These are phyloP conservation scores for Pachyrhynchus sulphureomaculatus DNA, from an alignment of 1,140 invertebrate genomes.

Conservation along the genomic window DNA sequence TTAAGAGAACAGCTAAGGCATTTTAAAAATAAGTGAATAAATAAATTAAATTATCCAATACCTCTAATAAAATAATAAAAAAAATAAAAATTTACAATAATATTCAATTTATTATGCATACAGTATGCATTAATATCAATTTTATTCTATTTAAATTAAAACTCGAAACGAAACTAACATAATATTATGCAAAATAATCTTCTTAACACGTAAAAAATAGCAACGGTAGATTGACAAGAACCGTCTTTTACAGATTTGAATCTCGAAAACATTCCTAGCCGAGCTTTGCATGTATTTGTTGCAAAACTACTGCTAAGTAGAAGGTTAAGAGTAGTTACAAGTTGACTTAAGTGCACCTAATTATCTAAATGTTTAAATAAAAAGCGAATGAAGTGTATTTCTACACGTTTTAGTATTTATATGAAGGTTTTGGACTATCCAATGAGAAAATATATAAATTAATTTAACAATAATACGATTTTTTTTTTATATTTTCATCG, in stretches of 20 bases:
- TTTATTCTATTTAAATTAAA: no score
- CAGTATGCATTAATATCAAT: no score
- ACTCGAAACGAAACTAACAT: neutral
- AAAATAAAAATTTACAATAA: no score
- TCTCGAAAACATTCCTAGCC: constrained; percentile 20
- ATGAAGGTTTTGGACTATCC: no score
- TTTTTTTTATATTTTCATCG: no score
- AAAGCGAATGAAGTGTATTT: neutral
- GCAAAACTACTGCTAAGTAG: constrained; percentile 24
- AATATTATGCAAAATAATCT: constrained; percentile 20
- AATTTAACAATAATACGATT: no score
- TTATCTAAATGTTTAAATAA: constrained; percentile 20
- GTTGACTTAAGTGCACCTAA: constrained; percentile 26
- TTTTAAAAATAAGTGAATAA: no score
- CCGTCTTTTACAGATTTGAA: constrained; percentile 23
- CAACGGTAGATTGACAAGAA: constrained; percentile 27
- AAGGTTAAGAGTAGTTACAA: constrained; percentile 26
- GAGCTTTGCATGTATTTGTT: constrained; percentile 24
- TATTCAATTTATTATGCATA: no score
- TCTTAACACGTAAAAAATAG: constrained; percentile 8
- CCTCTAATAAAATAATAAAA: no score
- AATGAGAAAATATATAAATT: no score
- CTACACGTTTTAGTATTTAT: neutral
- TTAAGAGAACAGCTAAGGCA: no score
- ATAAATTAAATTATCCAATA: no score